Percentiles rank a stretch among this genome's conserved stretches.
These are phyloP conservation scores for Centroberyx gerrardi DNA, from an alignment of 2,797 vertebrate species.

Conservation along the genomic window DNA sequence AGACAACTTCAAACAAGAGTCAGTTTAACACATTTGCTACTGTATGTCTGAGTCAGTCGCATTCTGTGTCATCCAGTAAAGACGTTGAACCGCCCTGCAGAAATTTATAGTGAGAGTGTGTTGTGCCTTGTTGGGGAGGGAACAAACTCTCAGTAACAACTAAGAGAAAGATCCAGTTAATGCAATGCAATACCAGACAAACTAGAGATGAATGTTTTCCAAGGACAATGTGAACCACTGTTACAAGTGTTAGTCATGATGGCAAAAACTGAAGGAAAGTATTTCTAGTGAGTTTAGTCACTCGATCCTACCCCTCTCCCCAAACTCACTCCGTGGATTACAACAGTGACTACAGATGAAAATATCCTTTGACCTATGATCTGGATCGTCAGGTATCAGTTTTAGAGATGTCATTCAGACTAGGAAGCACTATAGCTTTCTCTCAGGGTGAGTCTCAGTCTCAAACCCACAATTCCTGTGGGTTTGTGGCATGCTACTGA, in stretches of 20 bases:
- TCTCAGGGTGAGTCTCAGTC: not conserved
- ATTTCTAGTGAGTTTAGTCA: slow-evolving; percentile 1
- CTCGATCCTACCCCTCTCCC: not conserved
- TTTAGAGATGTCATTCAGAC: slow-evolving; percentile 11
- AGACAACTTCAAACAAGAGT: slow-evolving; percentile 49
- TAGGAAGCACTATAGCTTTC: not conserved
- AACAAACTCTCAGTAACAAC: not conserved
- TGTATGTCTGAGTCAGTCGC: slow-evolving; percentile 1
- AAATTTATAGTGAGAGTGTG: slow-evolving; percentile 4
- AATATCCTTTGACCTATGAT: slow-evolving; percentile 12
- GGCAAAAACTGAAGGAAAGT: not conserved
- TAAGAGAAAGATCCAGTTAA: not conserved
- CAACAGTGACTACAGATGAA: slow-evolving; percentile 1
- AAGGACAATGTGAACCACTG: not conserved
- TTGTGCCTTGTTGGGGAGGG: not conserved
- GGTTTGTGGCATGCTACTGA: not conserved
- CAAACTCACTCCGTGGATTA: slow-evolving; percentile 10
- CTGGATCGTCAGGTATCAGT: slow-evolving; percentile 22
- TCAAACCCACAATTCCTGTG: slow-evolving; percentile 5
- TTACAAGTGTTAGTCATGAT: slow-evolving; percentile 6
- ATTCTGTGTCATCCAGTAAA: slow-evolving; percentile 18
- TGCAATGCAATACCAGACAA: not conserved
- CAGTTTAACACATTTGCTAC: slow-evolving; percentile 46
- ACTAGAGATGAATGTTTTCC: not conserved
- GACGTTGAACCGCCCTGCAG: not conserved